Evolutionary conservation across 2,797 vertebrate species (phyloP), one percentile per base, ranked within the genome.

Genomic region (Chelmon rostratus): DNA sequence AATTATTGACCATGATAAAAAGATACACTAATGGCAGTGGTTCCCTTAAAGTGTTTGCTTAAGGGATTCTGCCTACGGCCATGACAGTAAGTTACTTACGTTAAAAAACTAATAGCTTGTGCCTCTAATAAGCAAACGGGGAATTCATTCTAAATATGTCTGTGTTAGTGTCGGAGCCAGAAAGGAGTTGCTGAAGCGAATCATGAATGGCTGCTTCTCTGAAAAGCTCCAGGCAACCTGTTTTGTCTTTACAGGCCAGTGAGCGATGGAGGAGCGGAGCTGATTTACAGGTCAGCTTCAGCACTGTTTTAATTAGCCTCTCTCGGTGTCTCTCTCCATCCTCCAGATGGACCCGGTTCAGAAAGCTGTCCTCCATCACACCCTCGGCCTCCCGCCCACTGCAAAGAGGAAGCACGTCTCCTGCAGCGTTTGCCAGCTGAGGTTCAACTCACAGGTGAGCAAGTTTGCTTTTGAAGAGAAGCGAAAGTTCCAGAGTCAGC

Each of bases 371-470:
- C 96, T 99, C 94, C 98, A 97, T 96, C 98, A 99, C 94, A 98
- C 97, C 59, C 97, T 98, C 72, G 96, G 97, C 88, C 96, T 97
- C 92, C 95, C 97, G 86, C 94, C 97, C 94, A 94, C 95, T 65
- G 92, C 95, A 85, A 96, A 96, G 95, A 97, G 97, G 96, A 99
- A 96, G 95, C 96, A 97, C 87, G 96, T 97, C 93, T 97, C 97
- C 86, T 99, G 98, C 95, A 96, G 96, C 90, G 96, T 98, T 87
- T 99, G 98, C 95, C 97, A 98, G 92, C 96, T 99, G 94, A 97
- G 97, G 95, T 99, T 99, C 96, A 99, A 99, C 96, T 99, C 98
- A 9, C 98, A 99, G 97, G 98, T 99, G 91, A 93, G 92, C 72
- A 40, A 31, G 31, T 69, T 85, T 72, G 63, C 54, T 50, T 68